Conservation (phyloP, 2,888 invertebrate species). For the Latheticus oryzae region DNA sequence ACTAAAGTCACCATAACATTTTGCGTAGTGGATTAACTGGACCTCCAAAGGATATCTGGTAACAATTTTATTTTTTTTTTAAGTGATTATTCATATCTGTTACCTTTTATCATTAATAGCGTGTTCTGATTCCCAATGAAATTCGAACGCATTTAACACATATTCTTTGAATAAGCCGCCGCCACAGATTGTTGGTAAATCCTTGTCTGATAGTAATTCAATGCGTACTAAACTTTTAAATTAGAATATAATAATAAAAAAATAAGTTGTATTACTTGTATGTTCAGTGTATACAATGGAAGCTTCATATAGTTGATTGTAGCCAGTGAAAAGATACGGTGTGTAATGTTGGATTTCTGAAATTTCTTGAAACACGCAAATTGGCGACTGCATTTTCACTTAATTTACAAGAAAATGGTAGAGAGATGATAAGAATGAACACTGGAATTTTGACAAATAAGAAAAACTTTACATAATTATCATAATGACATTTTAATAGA, state of each 20-base stretch:
- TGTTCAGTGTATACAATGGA: background rate
- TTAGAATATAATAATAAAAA: conserved; percentile 4
- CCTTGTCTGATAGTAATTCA: background rate
- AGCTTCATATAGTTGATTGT: conserved; percentile 9
- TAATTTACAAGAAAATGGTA: too few species aligned
- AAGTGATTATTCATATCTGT: too few species aligned
- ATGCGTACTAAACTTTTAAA: too few species aligned
- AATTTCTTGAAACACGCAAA: background rate
- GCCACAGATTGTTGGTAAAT: conserved; percentile 8
- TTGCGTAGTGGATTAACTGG: conserved; percentile 44
- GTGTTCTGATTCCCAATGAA: conserved; percentile 19
- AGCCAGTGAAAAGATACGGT: conserved; percentile 1
- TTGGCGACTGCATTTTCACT: conserved; percentile 13
- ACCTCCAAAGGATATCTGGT: conserved; percentile 44
- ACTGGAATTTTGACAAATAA: too few species aligned
- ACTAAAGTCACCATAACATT: conserved; percentile 33
- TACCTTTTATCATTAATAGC: conserved; percentile 4
- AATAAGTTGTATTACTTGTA: conserved; percentile 10
- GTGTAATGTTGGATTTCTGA: background rate
- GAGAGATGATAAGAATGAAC: too few species aligned
- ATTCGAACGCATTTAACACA: background rate
- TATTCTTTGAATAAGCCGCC: conserved; percentile 8
- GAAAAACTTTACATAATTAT: too few species aligned
- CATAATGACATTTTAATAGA: too few species aligned
- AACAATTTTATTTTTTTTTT: background rate